Evolutionary conservation across 1,140 invertebrate species (phyloP), one percentile per base, ranked within the genome.

Genomic region (Cataglyphis hispanica): DNA sequence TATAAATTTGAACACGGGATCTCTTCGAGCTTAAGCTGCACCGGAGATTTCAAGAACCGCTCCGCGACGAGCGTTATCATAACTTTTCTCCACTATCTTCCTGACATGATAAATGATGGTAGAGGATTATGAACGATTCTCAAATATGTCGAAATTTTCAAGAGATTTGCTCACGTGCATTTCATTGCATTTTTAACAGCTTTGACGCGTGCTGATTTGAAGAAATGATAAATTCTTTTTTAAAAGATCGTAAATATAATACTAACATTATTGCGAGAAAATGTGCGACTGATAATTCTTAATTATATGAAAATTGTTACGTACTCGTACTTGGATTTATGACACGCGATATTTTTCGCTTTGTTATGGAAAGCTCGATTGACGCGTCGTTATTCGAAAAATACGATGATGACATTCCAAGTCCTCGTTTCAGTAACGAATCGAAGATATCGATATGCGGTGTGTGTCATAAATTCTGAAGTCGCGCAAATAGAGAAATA

Each of bases 1-100:
- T 80, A 80, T 27, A 69, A 69, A 56, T 80, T 80, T 69, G 19
- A 43, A 43, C 53, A 22, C 7, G 63, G 13, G 31, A 22, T 43
- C 31, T 40, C 31, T 64, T 13, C 50, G 16, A 56, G 16, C 34
- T 56, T 56, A 6, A 25, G 46, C 25, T n/a, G 10, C 31, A 16
- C 27, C 16, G 27, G n/a, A 27, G 10, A 19, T 63, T 66, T 66
- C 22, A 66, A 31, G 34, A 78, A 22, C 8, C 64, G 5, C 27
- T 16, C 13, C 16, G n/a, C 56, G 8, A 25, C 27, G 16, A 67
- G 22, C 10, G 8, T 64, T 58, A 19, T 27, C 37, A 4, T 37
- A 60, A 64, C 7, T 11, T 37, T 1, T 11, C 1, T 75, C 25
- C 16, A 58, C 46, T 2, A 34, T 60, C 7, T 56, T 40, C 25